Evolutionary conservation across 2,797 vertebrate species (phyloP), one percentile per base, ranked within the genome.

Genomic region (Enteromius fasciolatus): DNA sequence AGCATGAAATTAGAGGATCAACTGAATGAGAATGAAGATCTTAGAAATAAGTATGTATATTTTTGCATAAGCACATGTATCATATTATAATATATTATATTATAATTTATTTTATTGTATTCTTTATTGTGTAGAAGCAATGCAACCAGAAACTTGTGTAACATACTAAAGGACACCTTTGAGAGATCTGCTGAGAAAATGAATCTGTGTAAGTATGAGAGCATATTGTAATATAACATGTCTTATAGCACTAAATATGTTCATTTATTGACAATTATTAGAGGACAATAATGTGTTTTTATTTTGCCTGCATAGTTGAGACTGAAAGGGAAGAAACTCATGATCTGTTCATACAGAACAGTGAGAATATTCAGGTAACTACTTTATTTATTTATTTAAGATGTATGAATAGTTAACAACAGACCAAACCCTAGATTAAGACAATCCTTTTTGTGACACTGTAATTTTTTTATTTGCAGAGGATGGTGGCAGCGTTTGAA

Each of bases 281-380:
- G 15, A n/a, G 3, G 59, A 72, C 20, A 63, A 61, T 74, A 33
- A 66, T 59, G 2, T 74, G 82, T 33, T 77, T 87, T 78, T 48
- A 44, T 69, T 78, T 41, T 82, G 17, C 88, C 88, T 90, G 90
- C 89, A 12, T 84, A 99, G 98, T 96, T 96, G 96, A 98, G 91
- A 91, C 92, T 72, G 97, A 99, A 92, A 94, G 94, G 90, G 96
- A 98, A 90, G 96, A 97, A 94, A 97, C 96, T 48, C 96, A 95
- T 70, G 92, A 94, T 44, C 86, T 95, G n/a, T 94, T 96, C 15
- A 41, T 93, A 87, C 94, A 97, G 86, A 96, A 97, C 88, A 93
- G 88, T 86, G 93, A 91, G 82, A 94, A 85, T 14, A 78, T 97
- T 87, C 95, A 98, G 95, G 97, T 95, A 90, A 87, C 86, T 69